phyloP scores from a whole-genome alignment of 2,797 vertebrate species.

The Podarcis siculus region DNA sequence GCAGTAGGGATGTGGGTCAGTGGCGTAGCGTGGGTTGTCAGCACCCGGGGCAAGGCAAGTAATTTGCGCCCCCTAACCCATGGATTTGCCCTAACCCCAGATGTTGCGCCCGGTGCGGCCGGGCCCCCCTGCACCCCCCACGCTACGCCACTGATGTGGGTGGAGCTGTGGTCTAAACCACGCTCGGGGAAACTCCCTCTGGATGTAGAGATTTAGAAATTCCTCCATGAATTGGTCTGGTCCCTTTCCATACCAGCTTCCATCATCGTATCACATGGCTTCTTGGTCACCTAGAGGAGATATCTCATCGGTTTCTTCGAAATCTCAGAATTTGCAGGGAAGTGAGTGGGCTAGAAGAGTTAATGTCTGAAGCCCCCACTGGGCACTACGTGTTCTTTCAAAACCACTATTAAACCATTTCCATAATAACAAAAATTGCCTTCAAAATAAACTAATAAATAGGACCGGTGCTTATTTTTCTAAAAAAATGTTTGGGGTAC shows the following conservation, averaged over 20 bases:
- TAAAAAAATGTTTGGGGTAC: not conserved
- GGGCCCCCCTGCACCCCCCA: too few species aligned
- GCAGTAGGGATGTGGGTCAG: too few species aligned
- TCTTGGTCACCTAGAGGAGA: not conserved
- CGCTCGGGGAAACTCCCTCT: not conserved
- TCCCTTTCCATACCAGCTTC: not conserved
- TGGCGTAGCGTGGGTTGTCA: too few species aligned
- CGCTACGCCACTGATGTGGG: too few species aligned
- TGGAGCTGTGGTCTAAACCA: too few species aligned
- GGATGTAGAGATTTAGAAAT: not conserved
- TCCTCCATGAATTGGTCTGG: not conserved
- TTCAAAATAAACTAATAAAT: not conserved
- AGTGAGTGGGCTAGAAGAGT: not conserved
- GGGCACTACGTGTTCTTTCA: too few species aligned
- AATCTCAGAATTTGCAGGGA: not conserved
- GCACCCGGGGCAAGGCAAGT: too few species aligned
- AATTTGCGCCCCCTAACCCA: too few species aligned
- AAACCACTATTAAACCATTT: not conserved
- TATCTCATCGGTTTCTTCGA: not conserved
- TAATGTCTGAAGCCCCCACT: not conserved
- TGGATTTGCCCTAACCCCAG: too few species aligned
- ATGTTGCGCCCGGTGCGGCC: too few species aligned
- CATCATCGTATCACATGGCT: not conserved
- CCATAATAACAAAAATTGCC: not conserved
- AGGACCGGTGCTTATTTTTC: not conserved